Evolutionary conservation across 2,888 invertebrate genomes (phyloP).

Genomic region (Drosophila anomalata): DNA sequence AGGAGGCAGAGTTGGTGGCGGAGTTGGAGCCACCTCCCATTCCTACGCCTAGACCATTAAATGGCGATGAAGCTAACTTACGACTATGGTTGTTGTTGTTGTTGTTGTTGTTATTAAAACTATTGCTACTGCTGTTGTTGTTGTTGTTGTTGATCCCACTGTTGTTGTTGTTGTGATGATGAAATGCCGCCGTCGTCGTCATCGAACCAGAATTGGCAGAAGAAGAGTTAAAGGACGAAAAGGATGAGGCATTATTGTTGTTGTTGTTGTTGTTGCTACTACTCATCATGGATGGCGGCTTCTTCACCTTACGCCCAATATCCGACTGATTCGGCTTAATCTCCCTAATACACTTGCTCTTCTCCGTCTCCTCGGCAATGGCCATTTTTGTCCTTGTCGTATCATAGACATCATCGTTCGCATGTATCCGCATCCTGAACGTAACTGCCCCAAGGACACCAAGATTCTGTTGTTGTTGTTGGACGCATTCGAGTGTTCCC

Average conservation of each 20-base stretch:
- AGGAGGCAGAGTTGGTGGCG: slow-evolving; percentile 7
- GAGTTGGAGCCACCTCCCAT: slow-evolving; percentile 36
- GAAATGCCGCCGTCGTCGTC: slow-evolving; percentile 45
- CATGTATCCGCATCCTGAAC: slow-evolving; percentile 95
- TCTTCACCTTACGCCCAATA: slow-evolving; percentile 94
- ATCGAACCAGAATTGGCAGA: slow-evolving; percentile 34
- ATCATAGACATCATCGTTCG: slow-evolving; percentile 98
- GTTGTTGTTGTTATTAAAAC: slow-evolving; percentile 71
- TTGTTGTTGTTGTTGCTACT: background rate
- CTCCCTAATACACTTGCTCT: slow-evolving; percentile 97
- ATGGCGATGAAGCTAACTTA: slow-evolving; percentile 80
- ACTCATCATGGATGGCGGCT: slow-evolving; percentile 81
- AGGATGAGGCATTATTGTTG: slow-evolving; percentile 5
- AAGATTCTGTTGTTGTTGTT: slow-evolving; percentile 88
- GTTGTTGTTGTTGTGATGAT: slow-evolving; percentile 55
- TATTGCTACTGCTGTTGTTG: slow-evolving; percentile 73
- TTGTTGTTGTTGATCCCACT: slow-evolving; percentile 50
- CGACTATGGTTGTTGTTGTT: slow-evolving; percentile 76
- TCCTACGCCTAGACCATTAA: slow-evolving; percentile 66
- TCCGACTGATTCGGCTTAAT: slow-evolving; percentile 96
- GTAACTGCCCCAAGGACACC: slow-evolving; percentile 94
- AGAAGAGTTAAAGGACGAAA: slow-evolving; percentile 36
- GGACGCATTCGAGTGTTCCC: slow-evolving; percentile 96
- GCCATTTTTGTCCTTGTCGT: slow-evolving; percentile 96
- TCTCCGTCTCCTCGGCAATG: slow-evolving; percentile 94